A percentile compares a stretch with the other conserved stretches of the same genome.
These are phyloP conservation scores for Atherinomorus stipes DNA, from an alignment of 2,113 vertebrate genomes.

Conservation along the genomic window DNA sequence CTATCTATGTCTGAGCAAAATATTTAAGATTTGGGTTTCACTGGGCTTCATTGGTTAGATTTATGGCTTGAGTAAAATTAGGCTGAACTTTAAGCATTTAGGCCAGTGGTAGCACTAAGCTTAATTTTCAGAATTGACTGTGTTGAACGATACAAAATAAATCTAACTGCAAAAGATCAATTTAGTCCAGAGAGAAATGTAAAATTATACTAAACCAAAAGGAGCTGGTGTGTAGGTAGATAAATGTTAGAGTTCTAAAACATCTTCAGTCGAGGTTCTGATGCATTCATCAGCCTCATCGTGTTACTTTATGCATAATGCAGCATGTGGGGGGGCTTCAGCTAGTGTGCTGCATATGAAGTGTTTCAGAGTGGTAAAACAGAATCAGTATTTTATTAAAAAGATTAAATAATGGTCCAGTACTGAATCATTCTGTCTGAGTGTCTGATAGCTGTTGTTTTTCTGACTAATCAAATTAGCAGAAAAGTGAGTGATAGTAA, in stretches of 20 bases:
- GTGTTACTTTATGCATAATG: constrained; percentile 31
- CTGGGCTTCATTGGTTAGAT: too few species aligned
- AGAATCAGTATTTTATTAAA: constrained; percentile 34
- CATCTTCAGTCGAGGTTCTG: constrained; percentile 1
- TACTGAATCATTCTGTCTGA: constrained; percentile 7
- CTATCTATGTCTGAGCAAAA: too few species aligned
- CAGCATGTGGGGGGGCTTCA: constrained; percentile 18
- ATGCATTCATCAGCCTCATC: constrained; percentile 23
- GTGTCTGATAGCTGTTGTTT: constrained; percentile 23
- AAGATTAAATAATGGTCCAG: neutral
- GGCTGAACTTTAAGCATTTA: neutral
- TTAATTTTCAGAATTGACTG: neutral
- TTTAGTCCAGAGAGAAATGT: neutral
- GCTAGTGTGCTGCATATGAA: constrained; percentile 3
- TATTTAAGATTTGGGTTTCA: too few species aligned
- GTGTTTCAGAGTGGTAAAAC: constrained; percentile 25
- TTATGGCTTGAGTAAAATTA: neutral
- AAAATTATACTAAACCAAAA: neutral
- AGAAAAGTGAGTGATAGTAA: neutral
- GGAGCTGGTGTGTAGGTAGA: neutral
- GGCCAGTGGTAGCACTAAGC: neutral
- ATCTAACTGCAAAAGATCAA: neutral
- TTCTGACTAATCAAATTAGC: constrained; percentile 16
- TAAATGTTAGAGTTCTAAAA: constrained; percentile 5
- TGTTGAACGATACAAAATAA: neutral